phyloP scores from a whole-genome alignment of 2,113 vertebrate species.

The Anoplopoma fimbria region DNA sequence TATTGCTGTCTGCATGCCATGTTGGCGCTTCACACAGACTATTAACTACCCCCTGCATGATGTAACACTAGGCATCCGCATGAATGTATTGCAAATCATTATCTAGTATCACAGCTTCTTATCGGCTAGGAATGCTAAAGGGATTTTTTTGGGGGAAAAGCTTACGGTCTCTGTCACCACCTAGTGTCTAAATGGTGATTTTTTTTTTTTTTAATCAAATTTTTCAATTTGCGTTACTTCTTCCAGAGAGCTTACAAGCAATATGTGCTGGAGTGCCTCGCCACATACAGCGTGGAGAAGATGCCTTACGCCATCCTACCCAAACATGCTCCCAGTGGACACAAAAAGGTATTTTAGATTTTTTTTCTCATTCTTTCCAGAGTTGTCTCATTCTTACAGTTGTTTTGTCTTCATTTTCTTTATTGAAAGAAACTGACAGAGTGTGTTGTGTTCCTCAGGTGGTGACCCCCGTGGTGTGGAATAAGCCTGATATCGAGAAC shows the following conservation, averaged over 20 bases:
- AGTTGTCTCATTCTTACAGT: not conserved
- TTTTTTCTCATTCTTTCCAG: not conserved
- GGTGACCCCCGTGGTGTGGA: constrained; percentile 89
- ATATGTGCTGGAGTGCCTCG: constrained; percentile 87
- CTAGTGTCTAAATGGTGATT: constrained; percentile 37
- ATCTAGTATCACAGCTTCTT: constrained; percentile 61
- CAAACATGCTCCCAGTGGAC: constrained; percentile 78
- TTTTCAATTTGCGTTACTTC: not conserved
- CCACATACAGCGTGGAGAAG: constrained; percentile 84
- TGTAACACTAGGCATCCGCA: constrained; percentile 53
- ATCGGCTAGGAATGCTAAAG: constrained; percentile 62
- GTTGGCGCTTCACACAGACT: constrained; percentile 28
- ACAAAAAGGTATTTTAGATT: constrained; percentile 83
- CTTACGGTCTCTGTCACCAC: constrained; percentile 49
- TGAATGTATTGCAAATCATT: constrained; percentile 77
- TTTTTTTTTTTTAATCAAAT: not conserved
- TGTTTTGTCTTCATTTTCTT: not conserved
- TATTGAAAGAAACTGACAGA: not conserved
- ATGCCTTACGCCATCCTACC: constrained; percentile 91
- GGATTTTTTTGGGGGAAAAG: not conserved
- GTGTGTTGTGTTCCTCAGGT: constrained; percentile 77
- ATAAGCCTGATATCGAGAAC: constrained; percentile 87
- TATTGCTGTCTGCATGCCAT: not conserved
- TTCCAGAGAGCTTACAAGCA: constrained; percentile 85
- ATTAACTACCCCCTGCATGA: constrained; percentile 47